Conservation (phyloP, 2,113 vertebrate genomes). For the Anser cygnoides region DNA sequence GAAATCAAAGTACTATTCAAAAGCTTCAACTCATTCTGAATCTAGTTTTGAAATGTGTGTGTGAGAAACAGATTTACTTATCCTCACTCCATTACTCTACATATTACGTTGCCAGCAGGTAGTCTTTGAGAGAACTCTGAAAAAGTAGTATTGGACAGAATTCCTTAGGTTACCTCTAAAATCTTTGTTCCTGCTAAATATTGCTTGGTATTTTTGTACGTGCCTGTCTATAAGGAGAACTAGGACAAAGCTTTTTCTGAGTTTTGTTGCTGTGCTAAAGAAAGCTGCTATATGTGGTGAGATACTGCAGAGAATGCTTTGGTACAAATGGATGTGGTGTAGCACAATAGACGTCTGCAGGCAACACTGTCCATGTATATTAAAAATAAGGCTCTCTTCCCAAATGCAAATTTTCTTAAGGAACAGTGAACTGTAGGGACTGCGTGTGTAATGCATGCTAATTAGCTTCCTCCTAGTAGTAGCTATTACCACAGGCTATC, state of each 20-base stretch:
- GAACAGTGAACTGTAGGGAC: conserved; percentile 57
- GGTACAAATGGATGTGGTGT: neutral
- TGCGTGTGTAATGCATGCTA: conserved; percentile 58
- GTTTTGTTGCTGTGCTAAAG: neutral
- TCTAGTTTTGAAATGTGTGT: neutral
- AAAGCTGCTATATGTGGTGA: neutral
- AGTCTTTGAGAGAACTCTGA: neutral
- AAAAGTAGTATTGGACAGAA: neutral
- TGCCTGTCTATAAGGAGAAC: neutral
- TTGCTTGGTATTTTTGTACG: neutral
- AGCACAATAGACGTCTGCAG: neutral
- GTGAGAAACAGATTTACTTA: neutral
- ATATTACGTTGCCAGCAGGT: neutral
- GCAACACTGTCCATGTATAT: neutral
- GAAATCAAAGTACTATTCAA: conserved; percentile 22
- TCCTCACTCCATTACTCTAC: neutral
- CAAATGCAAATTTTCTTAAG: conserved; percentile 55
- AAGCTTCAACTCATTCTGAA: neutral
- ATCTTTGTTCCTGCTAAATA: neutral
- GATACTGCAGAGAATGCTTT: neutral
- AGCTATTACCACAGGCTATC: conserved; percentile 50
- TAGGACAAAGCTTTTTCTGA: neutral
- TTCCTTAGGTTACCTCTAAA: neutral
- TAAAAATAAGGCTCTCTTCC: conserved; percentile 35
- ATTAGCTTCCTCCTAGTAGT: conserved; percentile 65